These are phyloP conservation scores for Acomys russatus DNA, from an alignment of 2,797 vertebrate species.

Conservation along the genomic window DNA sequence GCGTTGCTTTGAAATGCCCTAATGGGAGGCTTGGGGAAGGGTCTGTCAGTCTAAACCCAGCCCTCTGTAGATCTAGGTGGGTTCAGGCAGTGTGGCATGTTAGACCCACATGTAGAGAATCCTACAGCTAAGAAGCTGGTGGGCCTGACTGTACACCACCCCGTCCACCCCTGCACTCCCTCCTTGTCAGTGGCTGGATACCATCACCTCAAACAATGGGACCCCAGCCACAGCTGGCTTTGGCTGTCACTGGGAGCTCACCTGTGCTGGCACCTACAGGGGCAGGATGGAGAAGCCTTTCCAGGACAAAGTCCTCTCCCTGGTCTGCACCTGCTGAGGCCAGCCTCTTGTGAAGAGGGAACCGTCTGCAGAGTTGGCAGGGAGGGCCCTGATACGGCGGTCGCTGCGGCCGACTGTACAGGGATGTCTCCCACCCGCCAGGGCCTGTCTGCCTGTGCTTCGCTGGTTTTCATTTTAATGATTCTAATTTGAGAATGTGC, in stretches of 20 bases:
- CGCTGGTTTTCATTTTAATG: conserved; percentile 87
- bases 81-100: not conserved
- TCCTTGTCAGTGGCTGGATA: not conserved
- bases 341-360: not conserved
- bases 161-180: no score
- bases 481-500: conserved; percentile 92
- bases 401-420: not conserved
- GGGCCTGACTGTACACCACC: not conserved
- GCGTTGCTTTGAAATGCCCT: not conserved
- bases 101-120: not conserved
- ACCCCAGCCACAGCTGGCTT: not conserved
- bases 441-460: conserved; percentile 65
- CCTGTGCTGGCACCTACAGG: not conserved
- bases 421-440: conserved; percentile 49
- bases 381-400: not conserved
- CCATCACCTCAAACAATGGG: no score
- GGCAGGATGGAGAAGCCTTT: not conserved
- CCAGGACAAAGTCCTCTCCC: not conserved
- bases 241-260: not conserved
- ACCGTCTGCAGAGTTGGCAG: not conserved
- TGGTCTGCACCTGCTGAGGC: conserved; percentile 32
- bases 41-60: not conserved
- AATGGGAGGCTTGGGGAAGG: not conserved
- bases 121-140: not conserved
- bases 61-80: not conserved